These are phyloP conservation scores for Eunapius fragilis DNA, from an alignment of 37 sponge, comb jelly and placozoan species.

Conservation along the genomic window DNA sequence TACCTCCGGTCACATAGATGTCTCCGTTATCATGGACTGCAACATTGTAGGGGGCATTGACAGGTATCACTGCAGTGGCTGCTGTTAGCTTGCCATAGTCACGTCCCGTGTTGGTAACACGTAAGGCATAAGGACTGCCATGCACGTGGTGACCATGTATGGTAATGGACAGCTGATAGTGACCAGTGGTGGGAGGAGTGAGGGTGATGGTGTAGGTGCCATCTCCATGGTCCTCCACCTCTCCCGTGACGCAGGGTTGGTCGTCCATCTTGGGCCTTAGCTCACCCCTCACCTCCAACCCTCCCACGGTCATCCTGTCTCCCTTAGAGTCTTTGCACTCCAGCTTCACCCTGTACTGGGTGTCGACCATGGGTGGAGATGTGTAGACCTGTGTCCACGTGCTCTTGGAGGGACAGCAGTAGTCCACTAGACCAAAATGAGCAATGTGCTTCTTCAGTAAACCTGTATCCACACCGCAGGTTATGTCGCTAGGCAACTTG, in stretches of 20 bases:
- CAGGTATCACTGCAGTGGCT: too few relatives aligned
- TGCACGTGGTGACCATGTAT: background rate
- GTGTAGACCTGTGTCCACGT: background rate
- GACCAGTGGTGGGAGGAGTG: background rate
- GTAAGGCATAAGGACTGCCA: background rate
- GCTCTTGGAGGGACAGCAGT: background rate
- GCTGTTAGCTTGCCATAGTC: too few relatives aligned
- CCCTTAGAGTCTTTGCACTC: background rate
- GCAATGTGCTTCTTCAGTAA: background rate
- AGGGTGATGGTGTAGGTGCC: background rate
- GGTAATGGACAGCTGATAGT: background rate
- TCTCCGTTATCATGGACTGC: too few relatives aligned
- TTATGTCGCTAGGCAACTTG: too few relatives aligned
- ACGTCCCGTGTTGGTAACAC: too few relatives aligned
- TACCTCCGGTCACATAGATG: too few relatives aligned
- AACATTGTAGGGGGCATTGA: too few relatives aligned
- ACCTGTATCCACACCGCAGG: too few relatives aligned
- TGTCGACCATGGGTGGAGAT: background rate
- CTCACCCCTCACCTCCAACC: background rate
- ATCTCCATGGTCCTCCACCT: background rate
- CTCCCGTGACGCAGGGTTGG: background rate
- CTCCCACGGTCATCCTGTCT: background rate
- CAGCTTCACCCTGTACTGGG: background rate
- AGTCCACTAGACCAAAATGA: background rate
- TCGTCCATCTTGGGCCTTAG: background rate